phyloP scores from a whole-genome alignment of 1,140 invertebrate genomes.

The Lepidotrigona ventralis region DNA sequence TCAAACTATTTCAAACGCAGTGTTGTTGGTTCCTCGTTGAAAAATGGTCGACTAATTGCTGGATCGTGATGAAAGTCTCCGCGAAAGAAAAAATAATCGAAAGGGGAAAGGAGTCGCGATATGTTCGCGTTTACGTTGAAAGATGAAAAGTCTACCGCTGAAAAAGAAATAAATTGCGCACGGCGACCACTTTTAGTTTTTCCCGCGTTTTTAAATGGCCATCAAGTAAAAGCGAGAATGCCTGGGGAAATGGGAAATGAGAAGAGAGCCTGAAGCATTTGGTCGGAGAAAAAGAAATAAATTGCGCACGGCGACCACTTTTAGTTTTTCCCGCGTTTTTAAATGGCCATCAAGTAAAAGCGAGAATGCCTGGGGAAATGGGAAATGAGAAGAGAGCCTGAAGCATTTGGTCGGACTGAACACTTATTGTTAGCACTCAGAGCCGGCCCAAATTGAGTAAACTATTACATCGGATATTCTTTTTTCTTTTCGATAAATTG shows the following conservation, averaged over 20 bases:
- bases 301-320: constrained; percentile 16
- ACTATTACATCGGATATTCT: no score
- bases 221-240: constrained; percentile 24
- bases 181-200: constrained; percentile 5
- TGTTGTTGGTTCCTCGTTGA: neutral
- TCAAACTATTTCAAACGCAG: no score
- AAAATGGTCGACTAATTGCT: neutral
- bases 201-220: constrained; percentile 10
- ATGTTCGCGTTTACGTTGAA: constrained; percentile 9
- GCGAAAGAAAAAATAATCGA: neutral
- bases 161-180: constrained; percentile 15
- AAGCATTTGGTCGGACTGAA: constrained; percentile 31
- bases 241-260: neutral
- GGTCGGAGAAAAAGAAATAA: constrained; percentile 5
- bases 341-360: constrained; percentile 4
- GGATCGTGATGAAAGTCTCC: no score
- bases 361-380: constrained; percentile 7
- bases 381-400: neutral
- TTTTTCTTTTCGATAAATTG: no score
- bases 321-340: constrained; percentile 21
- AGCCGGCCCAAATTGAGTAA: neutral
- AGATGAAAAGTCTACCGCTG: neutral
- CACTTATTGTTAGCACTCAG: constrained; percentile 39
- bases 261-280: constrained; percentile 15
- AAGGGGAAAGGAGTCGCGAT: neutral